Evolutionary conservation across 2,888 invertebrate genomes (phyloP).

Genomic region (Imbricaverruca yamaguchii): DNA sequence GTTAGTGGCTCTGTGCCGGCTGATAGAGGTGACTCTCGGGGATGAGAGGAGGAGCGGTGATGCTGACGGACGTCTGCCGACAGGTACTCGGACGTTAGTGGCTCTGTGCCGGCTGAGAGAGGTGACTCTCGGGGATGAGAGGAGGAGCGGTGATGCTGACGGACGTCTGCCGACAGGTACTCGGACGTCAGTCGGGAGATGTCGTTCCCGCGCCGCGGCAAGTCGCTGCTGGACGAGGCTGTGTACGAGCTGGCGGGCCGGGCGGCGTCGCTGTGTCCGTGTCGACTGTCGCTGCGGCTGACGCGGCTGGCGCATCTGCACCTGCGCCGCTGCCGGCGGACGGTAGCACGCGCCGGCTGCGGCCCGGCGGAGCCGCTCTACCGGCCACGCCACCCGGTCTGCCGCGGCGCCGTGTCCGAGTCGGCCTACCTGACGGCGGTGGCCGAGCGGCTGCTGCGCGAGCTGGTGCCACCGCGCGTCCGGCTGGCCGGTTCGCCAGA

Average conservation of each 20-base stretch:
- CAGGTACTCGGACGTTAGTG: no score
- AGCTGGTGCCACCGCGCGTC: neutral
- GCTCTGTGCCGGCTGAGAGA: no score
- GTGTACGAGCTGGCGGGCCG: slow-evolving; percentile 16
- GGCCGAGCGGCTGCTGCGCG: neutral
- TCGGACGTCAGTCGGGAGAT: neutral
- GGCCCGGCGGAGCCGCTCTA: neutral
- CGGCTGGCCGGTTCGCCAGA: neutral
- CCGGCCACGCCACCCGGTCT: neutral
- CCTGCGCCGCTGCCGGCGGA: neutral
- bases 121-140: no score
- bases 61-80: no score
- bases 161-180: neutral
- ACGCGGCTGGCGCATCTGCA: neutral
- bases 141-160: neutral
- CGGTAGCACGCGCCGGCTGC: neutral
- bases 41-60: no score
- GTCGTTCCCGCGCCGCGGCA: slow-evolving; percentile 11
- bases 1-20: no score
- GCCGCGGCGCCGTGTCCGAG: neutral
- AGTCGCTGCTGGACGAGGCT: slow-evolving; percentile 15
- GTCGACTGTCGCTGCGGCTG: neutral
- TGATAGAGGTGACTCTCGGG: no score
- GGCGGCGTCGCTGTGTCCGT: neutral
- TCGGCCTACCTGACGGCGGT: neutral